Conservation (phyloP, 1,140 invertebrate genomes). For the Cataglyphis hispanica region DNA sequence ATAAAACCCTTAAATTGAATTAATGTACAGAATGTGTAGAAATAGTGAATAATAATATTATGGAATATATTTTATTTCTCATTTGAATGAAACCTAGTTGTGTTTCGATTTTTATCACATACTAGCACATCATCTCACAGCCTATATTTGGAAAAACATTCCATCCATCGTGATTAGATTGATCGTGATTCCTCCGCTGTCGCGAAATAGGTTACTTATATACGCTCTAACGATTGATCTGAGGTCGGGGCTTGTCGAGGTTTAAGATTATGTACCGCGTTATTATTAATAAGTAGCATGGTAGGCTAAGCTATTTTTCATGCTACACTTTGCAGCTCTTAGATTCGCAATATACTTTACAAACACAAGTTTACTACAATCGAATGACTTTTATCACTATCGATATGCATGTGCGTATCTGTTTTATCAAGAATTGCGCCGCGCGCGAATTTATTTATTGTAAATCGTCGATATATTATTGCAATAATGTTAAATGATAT, state of each 20-base stretch:
- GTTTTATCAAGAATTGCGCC: constrained; percentile 53
- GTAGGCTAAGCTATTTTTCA: constrained; percentile 61
- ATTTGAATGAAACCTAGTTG: constrained; percentile 85
- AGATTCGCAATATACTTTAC: constrained; percentile 55
- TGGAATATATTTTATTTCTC: constrained; percentile 87
- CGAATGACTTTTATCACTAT: constrained; percentile 65
- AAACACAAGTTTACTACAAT: constrained; percentile 53
- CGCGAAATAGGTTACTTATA: constrained; percentile 71
- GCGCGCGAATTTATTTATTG: constrained; percentile 75
- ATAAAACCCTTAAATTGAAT: constrained; percentile 86
- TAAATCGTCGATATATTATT: constrained; percentile 55
- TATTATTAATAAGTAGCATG: constrained; percentile 60
- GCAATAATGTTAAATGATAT: neutral
- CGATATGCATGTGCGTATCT: constrained; percentile 69
- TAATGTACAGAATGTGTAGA: constrained; percentile 88
- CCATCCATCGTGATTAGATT: constrained; percentile 77
- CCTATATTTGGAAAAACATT: constrained; percentile 77
- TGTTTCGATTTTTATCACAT: constrained; percentile 83
- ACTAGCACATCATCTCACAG: constrained; percentile 71
- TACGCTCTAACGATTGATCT: constrained; percentile 64
- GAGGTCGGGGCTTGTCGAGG: constrained; percentile 56
- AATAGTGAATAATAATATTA: constrained; percentile 87
- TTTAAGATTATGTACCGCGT: constrained; percentile 55
- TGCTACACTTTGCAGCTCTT: constrained; percentile 42
- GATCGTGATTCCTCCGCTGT: constrained; percentile 46